These are phyloP conservation scores for Otis tarda DNA, from an alignment of 2,113 vertebrate genomes.

Conservation along the genomic window DNA sequence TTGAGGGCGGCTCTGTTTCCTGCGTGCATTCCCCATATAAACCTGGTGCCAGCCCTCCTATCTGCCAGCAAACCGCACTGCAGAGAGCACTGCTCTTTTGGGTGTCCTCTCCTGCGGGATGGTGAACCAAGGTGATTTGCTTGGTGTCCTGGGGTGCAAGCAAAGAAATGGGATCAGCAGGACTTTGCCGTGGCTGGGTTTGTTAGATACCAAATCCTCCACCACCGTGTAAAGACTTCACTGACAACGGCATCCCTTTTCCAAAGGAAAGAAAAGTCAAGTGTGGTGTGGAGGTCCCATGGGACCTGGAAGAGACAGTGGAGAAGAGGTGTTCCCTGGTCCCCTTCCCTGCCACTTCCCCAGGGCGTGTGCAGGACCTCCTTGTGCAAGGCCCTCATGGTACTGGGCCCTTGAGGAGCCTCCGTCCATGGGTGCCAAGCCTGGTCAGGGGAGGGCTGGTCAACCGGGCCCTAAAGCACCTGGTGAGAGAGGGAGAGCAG, in stretches of 20 bases:
- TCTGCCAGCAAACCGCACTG: not conserved
- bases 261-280: not conserved
- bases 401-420: not conserved
- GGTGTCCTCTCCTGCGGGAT: not conserved
- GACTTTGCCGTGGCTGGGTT: not conserved
- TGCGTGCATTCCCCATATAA: not conserved
- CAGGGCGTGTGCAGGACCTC: not conserved
- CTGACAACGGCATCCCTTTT: not conserved
- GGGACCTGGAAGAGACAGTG: not conserved
- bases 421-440: not conserved
- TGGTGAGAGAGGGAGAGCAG: not conserved
- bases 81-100: not conserved
- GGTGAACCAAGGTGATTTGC: not conserved
- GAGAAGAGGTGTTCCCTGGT: not conserved
- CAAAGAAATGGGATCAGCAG: not conserved
- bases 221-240: not conserved
- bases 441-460: not conserved
- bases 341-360: not conserved
- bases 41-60: not conserved
- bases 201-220: not conserved
- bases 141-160: not conserved
- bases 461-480: not conserved
- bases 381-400: not conserved
- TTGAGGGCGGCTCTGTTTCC: not conserved
- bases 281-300: fast-evolving